Percentiles rank a stretch among this genome's conserved stretches.
Evolutionary conservation across 2,888 invertebrate species (phyloP).

Genomic region (Caenorhabditis drosophilae): DNA sequence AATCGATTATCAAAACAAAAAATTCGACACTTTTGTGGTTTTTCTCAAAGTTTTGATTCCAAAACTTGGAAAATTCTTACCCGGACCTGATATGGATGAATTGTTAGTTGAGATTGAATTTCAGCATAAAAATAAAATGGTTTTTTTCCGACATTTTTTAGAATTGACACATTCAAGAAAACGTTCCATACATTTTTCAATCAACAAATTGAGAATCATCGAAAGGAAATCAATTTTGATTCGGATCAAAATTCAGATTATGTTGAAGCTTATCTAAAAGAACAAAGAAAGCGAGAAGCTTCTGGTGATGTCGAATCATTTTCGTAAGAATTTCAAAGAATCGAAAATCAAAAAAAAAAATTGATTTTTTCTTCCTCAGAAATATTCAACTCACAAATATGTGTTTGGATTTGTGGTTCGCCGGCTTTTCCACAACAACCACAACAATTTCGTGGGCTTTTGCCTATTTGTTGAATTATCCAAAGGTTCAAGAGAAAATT

Average conservation of each 20-base stretch:
- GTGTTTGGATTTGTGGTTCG: conserved; percentile 31
- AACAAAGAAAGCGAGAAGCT: conserved; percentile 23
- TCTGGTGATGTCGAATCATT: conserved; percentile 20
- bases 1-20: conserved; percentile 5
- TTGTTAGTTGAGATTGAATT: conserved; percentile 7
- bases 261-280: conserved; percentile 39
- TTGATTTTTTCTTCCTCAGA: no score
- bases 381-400: conserved; percentile 19
- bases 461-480: conserved; percentile 21
- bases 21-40: conserved; percentile 7
- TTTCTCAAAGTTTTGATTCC: conserved; percentile 9
- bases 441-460: conserved; percentile 22
- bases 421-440: conserved; percentile 22
- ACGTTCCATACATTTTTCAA: conserved; percentile 31
- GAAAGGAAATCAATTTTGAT: conserved; percentile 30
- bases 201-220: conserved; percentile 30
- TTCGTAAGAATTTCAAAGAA: no score
- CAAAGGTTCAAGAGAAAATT: conserved; percentile 40
- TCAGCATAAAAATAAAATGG: background rate
- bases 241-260: conserved; percentile 17
- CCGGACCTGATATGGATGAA: conserved; percentile 8
- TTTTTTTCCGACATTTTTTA: background rate
- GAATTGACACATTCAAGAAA: conserved; percentile 11
- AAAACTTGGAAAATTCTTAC: conserved; percentile 7
- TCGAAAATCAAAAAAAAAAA: no score